Evolutionary conservation across 1,140 invertebrate genomes (phyloP), one percentile per base, ranked within the genome.

Genomic region (Geopemphigus sp.): DNA sequence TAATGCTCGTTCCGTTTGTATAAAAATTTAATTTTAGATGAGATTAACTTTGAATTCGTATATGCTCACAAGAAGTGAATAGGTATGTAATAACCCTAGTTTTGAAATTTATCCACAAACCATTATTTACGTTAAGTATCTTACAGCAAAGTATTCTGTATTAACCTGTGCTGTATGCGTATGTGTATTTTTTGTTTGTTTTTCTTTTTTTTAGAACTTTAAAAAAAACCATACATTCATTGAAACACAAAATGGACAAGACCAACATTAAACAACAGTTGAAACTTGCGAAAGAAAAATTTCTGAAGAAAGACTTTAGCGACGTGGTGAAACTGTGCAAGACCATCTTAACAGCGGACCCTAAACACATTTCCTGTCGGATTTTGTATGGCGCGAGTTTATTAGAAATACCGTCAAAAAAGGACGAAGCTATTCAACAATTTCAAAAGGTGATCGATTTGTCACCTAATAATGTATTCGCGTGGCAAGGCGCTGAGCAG

Each of bases 211-310:
- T 76, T n/a, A n/a, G n/a, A n/a, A n/a, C n/a, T n/a, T n/a, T n/a
- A n/a, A n/a, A n/a, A n/a, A n/a, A n/a, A n/a, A n/a, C n/a, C n/a
- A n/a, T n/a, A n/a, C n/a, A n/a, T n/a, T n/a, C n/a, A n/a, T n/a
- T n/a, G n/a, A n/a, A n/a, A n/a, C n/a, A 76, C 56, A 76, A 76
- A n/a, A 76, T 76, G 73, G 73, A 76, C 47, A 76, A 76, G 32
- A 76, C n/a, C 29, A 61, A 45, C 1, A 45, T 76, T 59, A 76
- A 76, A 59, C 56, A 76, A 76, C 73, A 76, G 4, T 76, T 76
- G 32, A 76, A 76, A 76, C 32, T n/a, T 24, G 73, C 73, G 8
- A 76, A 76, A 76, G 73, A 76, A 61, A 56, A 76, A 59, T 76
- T 76, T 59, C 59, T 76, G 32, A 76, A 47, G 14, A 76, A 76